Conservation (phyloP, 2,113 vertebrate species). For the Danionella cerebrum region DNA sequence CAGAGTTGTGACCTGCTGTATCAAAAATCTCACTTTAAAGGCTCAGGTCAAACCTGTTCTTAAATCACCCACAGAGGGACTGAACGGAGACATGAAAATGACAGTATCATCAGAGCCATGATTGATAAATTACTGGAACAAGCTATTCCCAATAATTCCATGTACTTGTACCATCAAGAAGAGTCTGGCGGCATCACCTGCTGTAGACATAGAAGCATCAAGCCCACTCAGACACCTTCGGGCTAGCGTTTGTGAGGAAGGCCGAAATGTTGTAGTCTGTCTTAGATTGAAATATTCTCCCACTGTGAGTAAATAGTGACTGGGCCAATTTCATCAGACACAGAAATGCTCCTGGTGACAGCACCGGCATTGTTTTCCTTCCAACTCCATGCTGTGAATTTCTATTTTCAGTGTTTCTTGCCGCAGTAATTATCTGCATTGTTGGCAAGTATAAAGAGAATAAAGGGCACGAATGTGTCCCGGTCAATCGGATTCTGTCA, state of each 20-base stretch:
- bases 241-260: neutral
- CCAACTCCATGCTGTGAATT: conserved; percentile 62
- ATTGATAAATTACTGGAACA: conserved; percentile 1
- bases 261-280: conserved; percentile 10
- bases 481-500: conserved; percentile 80
- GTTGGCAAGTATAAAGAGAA: conserved; percentile 76
- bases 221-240: neutral
- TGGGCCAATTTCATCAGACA: conserved; percentile 58
- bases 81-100: neutral
- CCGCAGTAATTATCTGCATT: conserved; percentile 77
- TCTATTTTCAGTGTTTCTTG: conserved; percentile 76
- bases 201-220: neutral
- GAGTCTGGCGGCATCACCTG: neutral
- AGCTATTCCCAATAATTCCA: neutral
- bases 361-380: conserved; percentile 65
- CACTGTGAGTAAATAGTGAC: conserved; percentile 47
- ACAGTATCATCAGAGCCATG: neutral
- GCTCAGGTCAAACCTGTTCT: neutral
- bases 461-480: conserved; percentile 76
- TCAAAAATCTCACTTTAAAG: neutral
- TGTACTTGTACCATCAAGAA: neutral
- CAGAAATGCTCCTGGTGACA: conserved; percentile 60
- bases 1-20: neutral
- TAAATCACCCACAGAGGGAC: neutral
- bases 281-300: conserved; percentile 32